Evolutionary conservation across 2,113 vertebrate genomes (phyloP), one percentile per base, ranked within the genome.

Genomic region (Morone chrysops): DNA sequence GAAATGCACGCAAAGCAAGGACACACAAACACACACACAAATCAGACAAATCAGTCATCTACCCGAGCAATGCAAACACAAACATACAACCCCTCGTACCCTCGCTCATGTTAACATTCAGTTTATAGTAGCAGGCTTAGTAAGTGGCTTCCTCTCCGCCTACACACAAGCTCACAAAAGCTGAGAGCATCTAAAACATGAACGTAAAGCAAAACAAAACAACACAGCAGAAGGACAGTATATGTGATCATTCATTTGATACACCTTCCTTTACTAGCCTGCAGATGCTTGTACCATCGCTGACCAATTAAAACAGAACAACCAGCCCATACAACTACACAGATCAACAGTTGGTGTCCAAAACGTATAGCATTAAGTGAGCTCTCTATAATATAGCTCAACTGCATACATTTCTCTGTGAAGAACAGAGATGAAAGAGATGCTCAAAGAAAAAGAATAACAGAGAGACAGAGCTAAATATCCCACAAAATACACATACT

Each of bases 11-110:
- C 78, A 67, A 31, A 81, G 82, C 78, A 79, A 87, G 77, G 79
- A 81, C 82, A 83, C 86, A 87, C 50, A 83, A 50, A 85, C 78
- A 88, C 69, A 88, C 69, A 73, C 80, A 77, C 78, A 77, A 77
- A 85, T 62, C 78, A 74, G 70, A 80, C 31, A 75, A 73, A 78
- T 84, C 62, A 70, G 82, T 78, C 72, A 83, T 81, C 73, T 60
- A 66, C n/a, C 60, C 69, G 54, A 62, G 86, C 80, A 71, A 51
- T 38, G 59, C 71, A 80, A 81, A 92, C 85, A 78, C 71, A 78
- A 83, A 82, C 79, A 72, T 22, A 68, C 61, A 73, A 78, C 48
- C 88, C 53, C 83, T 67, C 59, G 41, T 25, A 47, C 67, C 82
- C 73, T 75, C 53, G 4, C 82, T 75, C 17, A 0, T 89, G 88